Evolutionary conservation across 1,140 invertebrate species (phyloP), one percentile per base, ranked within the genome.

Genomic region (Euborellia annulipes): DNA sequence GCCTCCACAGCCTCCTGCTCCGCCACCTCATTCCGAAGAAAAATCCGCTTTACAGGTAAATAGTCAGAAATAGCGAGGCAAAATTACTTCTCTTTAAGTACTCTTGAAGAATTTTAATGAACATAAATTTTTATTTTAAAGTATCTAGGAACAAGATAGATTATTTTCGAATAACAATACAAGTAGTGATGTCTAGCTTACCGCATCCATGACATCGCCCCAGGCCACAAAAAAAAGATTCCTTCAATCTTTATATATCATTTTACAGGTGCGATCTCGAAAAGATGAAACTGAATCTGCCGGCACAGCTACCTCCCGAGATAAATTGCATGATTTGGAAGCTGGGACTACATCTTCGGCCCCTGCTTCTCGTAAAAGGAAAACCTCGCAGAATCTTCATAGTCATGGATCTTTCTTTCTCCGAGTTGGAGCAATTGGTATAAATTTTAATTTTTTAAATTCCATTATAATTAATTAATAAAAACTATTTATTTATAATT

Each of bases 321-420:
- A 13, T 27, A 13, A 13, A 20, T 18, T 19, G 27, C 40, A 13
- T 3, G 17, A 41, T 27, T 14, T 19, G 18, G 41, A 22, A 69
- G 72, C 78, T 44, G 79, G 75, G 11, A 68, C 23, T 6, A 27
- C 23, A 27, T 27, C 23, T 27, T 27, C 23, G 4, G 23, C 11
- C 11, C 23, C 23, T 27, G 70, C 72, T 51, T 60, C 74, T 36
- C 73, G 85, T 45, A 85, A 86, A 60, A 74, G 85, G 50, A 91
- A 92, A 66, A 92, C 86, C 23, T 86, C 86, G 2, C 88, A 94
- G 58, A 91, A 88, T 59, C 85, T 90, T 58, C 82, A 83, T 51
- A 90, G 85, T 54, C 87, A 93, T 59, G 93, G 92, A 47, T 95
- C 89, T 56, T 93, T 97, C 63, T 98, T 97, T 64, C 74, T 97